These are phyloP conservation scores for Chelmon rostratus DNA, from an alignment of 2,797 vertebrate species.

Conservation along the genomic window DNA sequence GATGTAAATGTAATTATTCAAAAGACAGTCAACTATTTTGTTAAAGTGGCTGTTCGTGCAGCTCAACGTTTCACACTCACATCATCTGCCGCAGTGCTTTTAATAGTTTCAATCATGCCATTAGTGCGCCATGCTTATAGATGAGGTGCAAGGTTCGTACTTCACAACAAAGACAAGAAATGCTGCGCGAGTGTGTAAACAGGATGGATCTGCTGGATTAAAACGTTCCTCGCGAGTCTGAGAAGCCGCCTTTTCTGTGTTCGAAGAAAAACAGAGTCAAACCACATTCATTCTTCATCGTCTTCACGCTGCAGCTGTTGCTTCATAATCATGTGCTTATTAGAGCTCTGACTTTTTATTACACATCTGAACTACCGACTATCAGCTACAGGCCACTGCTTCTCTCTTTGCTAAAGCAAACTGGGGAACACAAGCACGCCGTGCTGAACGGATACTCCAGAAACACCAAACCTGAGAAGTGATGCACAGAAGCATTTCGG, in stretches of 20 bases:
- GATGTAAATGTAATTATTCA: slow-evolving; percentile 72
- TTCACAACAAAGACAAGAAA: slow-evolving; percentile 12
- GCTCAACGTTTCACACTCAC: slow-evolving; percentile 65
- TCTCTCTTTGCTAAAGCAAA: not conserved
- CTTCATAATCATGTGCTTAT: slow-evolving; percentile 8
- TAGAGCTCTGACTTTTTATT: not conserved
- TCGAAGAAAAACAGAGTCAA: slow-evolving; percentile 12
- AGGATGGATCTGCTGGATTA: slow-evolving; percentile 46
- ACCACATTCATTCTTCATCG: not conserved
- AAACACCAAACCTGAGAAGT: not conserved
- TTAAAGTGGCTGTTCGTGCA: slow-evolving; percentile 59
- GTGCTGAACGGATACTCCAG: not conserved
- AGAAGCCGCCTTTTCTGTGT: not conserved
- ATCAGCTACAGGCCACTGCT: not conserved
- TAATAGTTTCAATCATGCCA: slow-evolving; percentile 44
- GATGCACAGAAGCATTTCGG: not conserved
- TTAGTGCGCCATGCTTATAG: slow-evolving; percentile 28
- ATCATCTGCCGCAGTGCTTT: slow-evolving; percentile 57
- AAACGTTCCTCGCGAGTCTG: slow-evolving; percentile 18
- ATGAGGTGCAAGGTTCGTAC: slow-evolving; percentile 22
- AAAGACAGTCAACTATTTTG: slow-evolving; percentile 62
- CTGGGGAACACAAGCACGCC: not conserved
- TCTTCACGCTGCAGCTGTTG: not conserved
- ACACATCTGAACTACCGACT: too few species aligned
- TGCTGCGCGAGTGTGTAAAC: slow-evolving; percentile 32